Percentiles rank a stretch among this genome's conserved stretches.
These are phyloP conservation scores for Gila robusta DNA, from an alignment of 2,797 vertebrate genomes.

Conservation along the genomic window DNA sequence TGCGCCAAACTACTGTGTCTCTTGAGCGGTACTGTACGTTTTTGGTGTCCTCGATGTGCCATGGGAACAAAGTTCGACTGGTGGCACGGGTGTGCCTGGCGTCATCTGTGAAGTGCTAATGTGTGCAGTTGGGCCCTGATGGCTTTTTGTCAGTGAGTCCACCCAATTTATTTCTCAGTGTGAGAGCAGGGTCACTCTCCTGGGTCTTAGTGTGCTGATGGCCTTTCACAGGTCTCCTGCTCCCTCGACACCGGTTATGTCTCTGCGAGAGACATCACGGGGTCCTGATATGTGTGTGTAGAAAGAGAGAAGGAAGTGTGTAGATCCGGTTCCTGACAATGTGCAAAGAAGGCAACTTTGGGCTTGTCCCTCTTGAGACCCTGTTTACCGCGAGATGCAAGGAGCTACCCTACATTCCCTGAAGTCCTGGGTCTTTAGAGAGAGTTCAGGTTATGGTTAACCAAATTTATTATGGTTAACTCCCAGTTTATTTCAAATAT, in stretches of 20 bases:
- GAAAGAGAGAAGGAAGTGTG: constrained; percentile 52
- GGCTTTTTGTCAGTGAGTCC: constrained; percentile 68
- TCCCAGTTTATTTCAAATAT: background rate
- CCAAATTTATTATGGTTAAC: background rate
- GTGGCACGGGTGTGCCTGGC: constrained; percentile 66
- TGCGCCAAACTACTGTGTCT: constrained; percentile 37
- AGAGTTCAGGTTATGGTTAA: constrained; percentile 21
- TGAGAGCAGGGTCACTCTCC: constrained; percentile 67
- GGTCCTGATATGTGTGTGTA: constrained; percentile 52
- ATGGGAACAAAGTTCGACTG: constrained; percentile 65
- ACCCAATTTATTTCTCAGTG: constrained; percentile 73
- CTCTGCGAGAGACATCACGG: constrained; percentile 38
- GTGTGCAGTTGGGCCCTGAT: constrained; percentile 78
- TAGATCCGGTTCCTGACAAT: constrained; percentile 53
- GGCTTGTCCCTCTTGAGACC: constrained; percentile 45
- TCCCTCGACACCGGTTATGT: constrained; percentile 57
- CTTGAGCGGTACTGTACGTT: constrained; percentile 51
- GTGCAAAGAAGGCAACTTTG: constrained; percentile 57
- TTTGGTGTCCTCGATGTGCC: constrained; percentile 60
- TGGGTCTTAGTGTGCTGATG: constrained; percentile 77
- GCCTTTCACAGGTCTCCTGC: constrained; percentile 70
- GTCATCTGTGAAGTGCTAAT: constrained; percentile 82
- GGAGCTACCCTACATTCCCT: background rate
- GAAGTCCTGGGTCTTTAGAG: constrained; percentile 16
- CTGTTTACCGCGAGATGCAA: constrained; percentile 10